A percentile compares a stretch with the other conserved stretches of the same genome.
These are phyloP conservation scores for Drosophila subsilvestris DNA, from an alignment of 2,888 invertebrate species.

Conservation along the genomic window DNA sequence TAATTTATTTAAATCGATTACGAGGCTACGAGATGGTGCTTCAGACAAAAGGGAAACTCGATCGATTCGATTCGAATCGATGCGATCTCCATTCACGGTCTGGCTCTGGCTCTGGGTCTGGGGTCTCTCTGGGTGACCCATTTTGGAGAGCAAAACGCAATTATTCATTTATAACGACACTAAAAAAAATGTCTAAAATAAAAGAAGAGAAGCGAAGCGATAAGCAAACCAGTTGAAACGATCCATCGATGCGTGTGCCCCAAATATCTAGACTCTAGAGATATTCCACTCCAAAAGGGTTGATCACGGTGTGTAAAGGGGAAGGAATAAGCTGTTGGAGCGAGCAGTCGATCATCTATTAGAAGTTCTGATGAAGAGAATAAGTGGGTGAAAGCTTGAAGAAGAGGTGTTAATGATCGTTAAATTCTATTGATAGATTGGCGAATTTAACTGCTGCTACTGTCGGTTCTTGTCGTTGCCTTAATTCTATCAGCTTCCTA, in stretches of 20 bases:
- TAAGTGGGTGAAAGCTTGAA: not conserved
- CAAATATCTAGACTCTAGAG: constrained; percentile 57
- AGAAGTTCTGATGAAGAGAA: not conserved
- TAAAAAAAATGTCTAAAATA: constrained; percentile 32
- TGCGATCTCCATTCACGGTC: constrained; percentile 21
- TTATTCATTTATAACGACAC: constrained; percentile 73
- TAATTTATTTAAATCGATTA: constrained; percentile 78
- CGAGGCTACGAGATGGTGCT: constrained; percentile 21
- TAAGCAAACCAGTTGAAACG: constrained; percentile 47
- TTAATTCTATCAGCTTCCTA: not conserved
- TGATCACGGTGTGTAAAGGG: not conserved
- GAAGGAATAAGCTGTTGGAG: not conserved
- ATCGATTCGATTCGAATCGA: constrained; percentile 52
- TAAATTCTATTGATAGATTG: not conserved
- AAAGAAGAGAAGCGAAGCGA: constrained; percentile 23
- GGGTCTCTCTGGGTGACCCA: constrained; percentile 57
- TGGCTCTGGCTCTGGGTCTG: not conserved
- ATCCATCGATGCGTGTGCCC: constrained; percentile 55
- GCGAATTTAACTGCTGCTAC: not conserved
- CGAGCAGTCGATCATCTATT: not conserved
- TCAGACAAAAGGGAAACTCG: constrained; percentile 46
- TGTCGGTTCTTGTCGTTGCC: not conserved
- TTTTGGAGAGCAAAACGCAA: constrained; percentile 53
- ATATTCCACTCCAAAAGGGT: constrained; percentile 23
- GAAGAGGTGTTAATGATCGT: not conserved